Conservation (phyloP, 2,113 vertebrate species). For the Damaliscus lunatus region DNA sequence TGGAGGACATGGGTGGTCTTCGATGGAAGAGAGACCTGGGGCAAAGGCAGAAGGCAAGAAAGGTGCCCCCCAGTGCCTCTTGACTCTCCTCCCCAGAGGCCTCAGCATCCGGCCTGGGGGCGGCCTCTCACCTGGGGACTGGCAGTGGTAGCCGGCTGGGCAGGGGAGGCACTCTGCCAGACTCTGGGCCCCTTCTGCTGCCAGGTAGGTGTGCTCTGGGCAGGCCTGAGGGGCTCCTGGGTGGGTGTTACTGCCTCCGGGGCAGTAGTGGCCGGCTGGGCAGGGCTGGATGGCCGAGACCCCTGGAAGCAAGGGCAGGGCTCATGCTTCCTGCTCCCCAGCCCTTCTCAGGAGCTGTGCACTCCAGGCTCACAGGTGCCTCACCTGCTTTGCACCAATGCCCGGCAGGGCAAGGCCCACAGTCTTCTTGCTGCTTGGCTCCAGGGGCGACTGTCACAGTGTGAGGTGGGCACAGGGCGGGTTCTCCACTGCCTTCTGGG, state of each 20-base stretch:
- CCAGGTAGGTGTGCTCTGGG: constrained; percentile 85
- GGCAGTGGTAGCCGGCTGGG: constrained; percentile 86
- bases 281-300: constrained; percentile 79
- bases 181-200: constrained; percentile 81
- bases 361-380: background rate
- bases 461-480: constrained; percentile 85
- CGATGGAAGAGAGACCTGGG: constrained; percentile 83
- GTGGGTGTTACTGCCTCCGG: constrained; percentile 76
- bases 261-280: constrained; percentile 88
- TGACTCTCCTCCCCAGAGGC: background rate
- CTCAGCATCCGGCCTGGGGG: background rate
- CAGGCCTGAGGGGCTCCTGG: constrained; percentile 82
- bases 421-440: constrained; percentile 84
- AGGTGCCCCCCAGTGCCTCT: accelerated
- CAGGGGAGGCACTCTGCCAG: constrained; percentile 85
- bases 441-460: constrained; percentile 81
- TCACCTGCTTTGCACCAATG: constrained; percentile 90
- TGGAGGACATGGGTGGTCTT: constrained; percentile 85
- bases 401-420: constrained; percentile 86
- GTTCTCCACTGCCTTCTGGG: constrained; percentile 82
- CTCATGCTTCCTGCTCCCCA: background rate
- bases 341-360: background rate
- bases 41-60: background rate
- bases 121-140: constrained; percentile 78
- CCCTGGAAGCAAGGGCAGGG: constrained; percentile 75